Conservation (phyloP, 1,140 invertebrate species). For the Pteromalus puparum region DNA sequence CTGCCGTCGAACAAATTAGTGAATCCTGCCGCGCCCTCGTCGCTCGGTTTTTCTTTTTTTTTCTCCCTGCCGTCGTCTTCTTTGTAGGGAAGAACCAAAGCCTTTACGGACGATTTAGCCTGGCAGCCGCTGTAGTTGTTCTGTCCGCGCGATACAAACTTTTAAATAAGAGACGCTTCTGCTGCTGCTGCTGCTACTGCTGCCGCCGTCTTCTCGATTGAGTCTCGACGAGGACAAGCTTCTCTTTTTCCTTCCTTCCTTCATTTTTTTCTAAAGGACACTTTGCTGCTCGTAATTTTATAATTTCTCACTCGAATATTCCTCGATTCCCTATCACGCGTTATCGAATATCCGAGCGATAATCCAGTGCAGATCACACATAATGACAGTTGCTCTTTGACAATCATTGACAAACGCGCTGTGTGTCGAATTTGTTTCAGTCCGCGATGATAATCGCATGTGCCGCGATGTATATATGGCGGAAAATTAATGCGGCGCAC, state of each 20-base stretch:
- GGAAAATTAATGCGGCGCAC: background rate
- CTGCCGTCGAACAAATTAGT: conserved; percentile 66
- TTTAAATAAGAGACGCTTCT: conserved; percentile 71
- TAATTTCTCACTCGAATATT: no score
- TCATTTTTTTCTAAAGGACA: no score
- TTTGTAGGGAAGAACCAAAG: conserved; percentile 48
- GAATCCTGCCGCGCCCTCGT: conserved; percentile 52
- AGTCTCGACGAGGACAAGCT: background rate
- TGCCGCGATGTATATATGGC: background rate
- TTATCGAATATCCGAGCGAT: background rate
- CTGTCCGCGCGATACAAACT: conserved; percentile 69
- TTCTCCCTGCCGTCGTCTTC: background rate
- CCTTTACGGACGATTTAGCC: conserved; percentile 70
- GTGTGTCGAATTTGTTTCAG: background rate
- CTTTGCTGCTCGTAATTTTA: no score
- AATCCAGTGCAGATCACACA: no score
- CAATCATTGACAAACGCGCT: background rate
- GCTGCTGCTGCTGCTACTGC: conserved; percentile 45
- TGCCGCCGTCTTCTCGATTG: background rate
- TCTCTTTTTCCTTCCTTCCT: background rate
- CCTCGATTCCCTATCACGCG: background rate
- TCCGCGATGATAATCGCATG: background rate
- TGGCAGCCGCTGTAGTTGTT: conserved; percentile 53
- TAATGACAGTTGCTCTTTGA: background rate
- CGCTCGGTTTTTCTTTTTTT: conserved; percentile 50